Percentiles rank a stretch among this genome's conserved stretches.
Conservation (phyloP, 2,797 vertebrate species). For the Ptychobarbus kaznakovi region DNA sequence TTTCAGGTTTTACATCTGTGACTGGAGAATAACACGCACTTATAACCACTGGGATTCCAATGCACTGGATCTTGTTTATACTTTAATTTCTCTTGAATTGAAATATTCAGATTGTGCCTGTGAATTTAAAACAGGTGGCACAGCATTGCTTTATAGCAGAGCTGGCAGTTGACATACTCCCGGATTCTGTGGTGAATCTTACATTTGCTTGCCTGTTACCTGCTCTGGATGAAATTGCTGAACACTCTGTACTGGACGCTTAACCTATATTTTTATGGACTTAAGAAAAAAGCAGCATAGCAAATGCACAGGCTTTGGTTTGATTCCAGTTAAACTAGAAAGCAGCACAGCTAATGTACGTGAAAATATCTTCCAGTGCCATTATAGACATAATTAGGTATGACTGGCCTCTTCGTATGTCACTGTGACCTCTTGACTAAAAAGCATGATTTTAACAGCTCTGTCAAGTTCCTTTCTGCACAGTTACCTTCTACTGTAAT, state of each 20-base stretch:
- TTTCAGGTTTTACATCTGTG: background rate
- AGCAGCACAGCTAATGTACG: background rate
- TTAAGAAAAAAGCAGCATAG: background rate
- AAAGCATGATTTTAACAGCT: background rate
- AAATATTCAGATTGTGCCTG: background rate
- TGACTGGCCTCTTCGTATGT: background rate
- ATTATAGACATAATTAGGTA: background rate
- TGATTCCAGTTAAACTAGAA: background rate
- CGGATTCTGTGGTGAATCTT: background rate
- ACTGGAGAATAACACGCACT: background rate
- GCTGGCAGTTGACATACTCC: background rate
- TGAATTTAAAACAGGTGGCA: background rate
- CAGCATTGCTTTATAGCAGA: background rate
- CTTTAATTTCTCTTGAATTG: background rate
- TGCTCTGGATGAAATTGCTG: background rate
- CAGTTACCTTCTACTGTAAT: too few relatives aligned
- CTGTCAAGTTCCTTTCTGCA: background rate
- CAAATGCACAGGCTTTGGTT: background rate
- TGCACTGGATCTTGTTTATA: too few relatives aligned
- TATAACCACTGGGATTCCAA: background rate
- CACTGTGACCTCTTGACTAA: background rate
- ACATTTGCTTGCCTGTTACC: background rate
- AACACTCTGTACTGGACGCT: background rate
- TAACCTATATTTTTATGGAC: constrained; percentile 1
- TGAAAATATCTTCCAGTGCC: background rate